phyloP scores from a whole-genome alignment of 2,113 vertebrate genomes.

The Neotoma lepida region DNA sequence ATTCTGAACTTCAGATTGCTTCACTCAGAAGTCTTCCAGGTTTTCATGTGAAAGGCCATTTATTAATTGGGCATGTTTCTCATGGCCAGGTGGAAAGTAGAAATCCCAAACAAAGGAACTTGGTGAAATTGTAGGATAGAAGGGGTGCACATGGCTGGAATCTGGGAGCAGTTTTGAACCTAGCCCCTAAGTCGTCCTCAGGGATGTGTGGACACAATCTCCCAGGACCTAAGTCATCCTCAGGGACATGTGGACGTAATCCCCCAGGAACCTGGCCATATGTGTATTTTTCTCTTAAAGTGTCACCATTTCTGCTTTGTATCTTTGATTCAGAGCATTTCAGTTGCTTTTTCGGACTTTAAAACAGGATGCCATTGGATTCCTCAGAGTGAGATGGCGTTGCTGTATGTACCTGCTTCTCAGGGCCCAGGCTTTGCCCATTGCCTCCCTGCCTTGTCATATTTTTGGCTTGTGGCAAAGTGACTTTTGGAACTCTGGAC shows the following conservation, averaged over 20 bases:
- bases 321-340: background rate
- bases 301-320: background rate
- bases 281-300: background rate
- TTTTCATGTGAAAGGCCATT: conserved; percentile 19
- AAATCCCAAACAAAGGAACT: background rate
- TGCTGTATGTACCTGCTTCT: background rate
- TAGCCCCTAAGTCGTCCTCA: background rate
- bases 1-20: background rate
- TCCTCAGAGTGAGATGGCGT: background rate
- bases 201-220: background rate
- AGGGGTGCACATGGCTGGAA: background rate
- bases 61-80: conserved; percentile 35
- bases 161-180: background rate
- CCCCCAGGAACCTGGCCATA: background rate
- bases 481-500: background rate
- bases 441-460: conserved; percentile 4
- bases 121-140: background rate
- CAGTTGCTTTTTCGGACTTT: conserved; percentile 26
- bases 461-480: background rate
- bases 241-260: background rate
- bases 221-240: background rate
- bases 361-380: conserved; percentile 10
- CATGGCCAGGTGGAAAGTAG: background rate
- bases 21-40: background rate
- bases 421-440: too few relatives aligned